Conservation (phyloP, 2,888 invertebrate species). For the Malachius bipustulatus region DNA sequence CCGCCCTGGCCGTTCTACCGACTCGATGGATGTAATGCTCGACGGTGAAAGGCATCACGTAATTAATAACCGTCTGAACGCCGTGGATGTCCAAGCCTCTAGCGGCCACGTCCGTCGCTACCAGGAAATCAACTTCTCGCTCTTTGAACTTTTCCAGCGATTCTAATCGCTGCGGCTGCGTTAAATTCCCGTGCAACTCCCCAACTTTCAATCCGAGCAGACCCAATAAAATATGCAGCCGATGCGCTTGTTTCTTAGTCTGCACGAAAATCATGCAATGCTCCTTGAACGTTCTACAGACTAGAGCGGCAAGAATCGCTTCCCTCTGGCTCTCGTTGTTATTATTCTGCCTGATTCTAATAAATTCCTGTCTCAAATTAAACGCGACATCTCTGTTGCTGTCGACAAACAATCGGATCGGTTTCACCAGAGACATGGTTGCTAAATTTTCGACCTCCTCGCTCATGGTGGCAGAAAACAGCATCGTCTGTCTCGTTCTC, state of each 20-base stretch:
- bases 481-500: conserved; percentile 83
- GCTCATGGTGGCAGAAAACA: conserved; percentile 99
- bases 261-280: conserved; percentile 92
- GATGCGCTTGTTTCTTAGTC: conserved; percentile 91
- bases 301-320: conserved; percentile 69
- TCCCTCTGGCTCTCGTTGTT: conserved; percentile 86
- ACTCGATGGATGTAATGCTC: conserved; percentile 96
- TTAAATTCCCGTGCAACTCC: conserved; percentile 91
- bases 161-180: conserved; percentile 90
- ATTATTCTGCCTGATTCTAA: conserved; percentile 80
- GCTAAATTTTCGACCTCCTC: conserved; percentile 92
- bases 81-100: conserved; percentile 90
- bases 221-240: conserved; percentile 83
- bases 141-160: conserved; percentile 80
- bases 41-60: conserved; percentile 85
- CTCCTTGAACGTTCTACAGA: conserved; percentile 81
- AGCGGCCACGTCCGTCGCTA: conserved; percentile 93
- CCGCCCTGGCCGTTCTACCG: conserved; percentile 92
- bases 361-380: conserved; percentile 92
- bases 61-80: conserved; percentile 94
- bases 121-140: conserved; percentile 62
- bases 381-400: conserved; percentile 92
- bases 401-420: conserved; percentile 91
- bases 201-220: conserved; percentile 74
- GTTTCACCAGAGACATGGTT: conserved; percentile 82